phyloP scores from a whole-genome alignment of 2,797 vertebrate species.

The Odontamblyopus lacepedii region DNA sequence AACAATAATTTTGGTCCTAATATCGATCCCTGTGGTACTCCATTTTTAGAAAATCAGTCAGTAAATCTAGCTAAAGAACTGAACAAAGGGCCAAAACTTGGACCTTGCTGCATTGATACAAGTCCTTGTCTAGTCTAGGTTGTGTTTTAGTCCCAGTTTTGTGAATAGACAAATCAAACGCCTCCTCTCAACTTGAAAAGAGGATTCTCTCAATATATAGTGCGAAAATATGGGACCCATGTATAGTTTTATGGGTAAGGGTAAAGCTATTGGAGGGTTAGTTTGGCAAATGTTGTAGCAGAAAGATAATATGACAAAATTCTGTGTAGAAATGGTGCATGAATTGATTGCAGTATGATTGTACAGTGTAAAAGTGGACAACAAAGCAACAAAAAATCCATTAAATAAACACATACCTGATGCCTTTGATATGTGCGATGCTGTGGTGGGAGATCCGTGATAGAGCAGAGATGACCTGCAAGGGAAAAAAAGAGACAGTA shows the following conservation, averaged over 20 bases:
- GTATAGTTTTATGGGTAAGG: neutral
- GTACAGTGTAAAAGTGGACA: too few relatives aligned
- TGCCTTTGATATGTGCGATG: constrained; percentile 94
- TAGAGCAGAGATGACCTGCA: constrained; percentile 93
- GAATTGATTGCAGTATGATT: too few relatives aligned
- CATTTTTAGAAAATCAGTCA: too few relatives aligned
- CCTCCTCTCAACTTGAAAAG: constrained; percentile 34
- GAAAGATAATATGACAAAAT: constrained; percentile 51
- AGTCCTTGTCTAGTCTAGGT: too few relatives aligned
- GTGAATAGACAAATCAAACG: constrained; percentile 56
- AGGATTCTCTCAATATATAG: constrained; percentile 7
- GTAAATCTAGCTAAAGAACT: too few relatives aligned
- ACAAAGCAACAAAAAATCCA: neutral
- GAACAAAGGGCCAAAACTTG: too few relatives aligned
- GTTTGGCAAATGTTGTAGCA: constrained; percentile 31
- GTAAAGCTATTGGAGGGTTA: constrained; percentile 32
- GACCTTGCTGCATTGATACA: too few relatives aligned
- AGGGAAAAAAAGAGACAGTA: constrained; percentile 23
- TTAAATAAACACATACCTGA: constrained; percentile 83
- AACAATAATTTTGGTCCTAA: too few relatives aligned
- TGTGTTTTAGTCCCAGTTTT: too few relatives aligned
- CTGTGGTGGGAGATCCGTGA: constrained; percentile 95
- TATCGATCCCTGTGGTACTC: too few relatives aligned
- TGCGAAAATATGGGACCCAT: neutral
- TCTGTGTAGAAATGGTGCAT: too few relatives aligned